These are phyloP conservation scores for Cossypha dichroa DNA, from an alignment of 2,797 vertebrate genomes.

Conservation along the genomic window DNA sequence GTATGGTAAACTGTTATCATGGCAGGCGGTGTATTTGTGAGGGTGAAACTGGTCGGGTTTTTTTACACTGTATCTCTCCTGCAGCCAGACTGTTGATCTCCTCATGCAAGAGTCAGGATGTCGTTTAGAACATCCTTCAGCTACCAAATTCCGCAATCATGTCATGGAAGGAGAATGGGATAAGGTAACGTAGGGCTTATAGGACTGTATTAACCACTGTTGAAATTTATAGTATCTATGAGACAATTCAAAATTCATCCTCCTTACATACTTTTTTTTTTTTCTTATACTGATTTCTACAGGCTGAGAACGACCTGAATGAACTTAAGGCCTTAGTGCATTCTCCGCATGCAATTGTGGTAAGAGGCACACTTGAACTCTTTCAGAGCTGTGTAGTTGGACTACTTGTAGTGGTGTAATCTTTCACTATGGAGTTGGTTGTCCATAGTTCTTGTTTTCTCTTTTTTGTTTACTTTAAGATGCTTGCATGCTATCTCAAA, in stretches of 20 bases:
- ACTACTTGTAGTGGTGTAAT: conserved; percentile 75
- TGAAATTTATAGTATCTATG: conserved; percentile 61
- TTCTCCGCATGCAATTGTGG: conserved; percentile 99
- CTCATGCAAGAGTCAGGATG: conserved; percentile 99
- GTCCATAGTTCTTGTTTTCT: conserved; percentile 1
- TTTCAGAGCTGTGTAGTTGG: conserved; percentile 75
- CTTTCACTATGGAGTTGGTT: conserved; percentile 56
- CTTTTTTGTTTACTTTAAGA: conserved; percentile 62
- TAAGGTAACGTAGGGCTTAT: conserved; percentile 88
- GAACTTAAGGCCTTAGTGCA: conserved; percentile 99
- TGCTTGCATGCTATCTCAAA: conserved; percentile 23
- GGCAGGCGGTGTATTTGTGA: conserved; percentile 64
- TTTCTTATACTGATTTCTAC: conserved; percentile 81
- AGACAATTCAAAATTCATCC: conserved; percentile 55
- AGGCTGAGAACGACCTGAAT: conserved; percentile 99
- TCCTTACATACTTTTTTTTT: conserved; percentile 71
- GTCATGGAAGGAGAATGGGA: conserved; percentile 99
- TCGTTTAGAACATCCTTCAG: conserved; percentile 97
- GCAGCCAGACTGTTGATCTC: conserved; percentile 99
- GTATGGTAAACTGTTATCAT: conserved; percentile 49
- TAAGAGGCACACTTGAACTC: conserved; percentile 85
- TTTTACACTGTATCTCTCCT: conserved; percentile 85
- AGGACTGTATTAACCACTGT: conserved; percentile 76
- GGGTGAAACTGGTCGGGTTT: conserved; percentile 74
- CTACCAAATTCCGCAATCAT: conserved; percentile 99